A percentile compares a stretch with the other conserved stretches of the same genome.
Conservation (phyloP, 1,140 invertebrate genomes). For the Ganaspis sp. region DNA sequence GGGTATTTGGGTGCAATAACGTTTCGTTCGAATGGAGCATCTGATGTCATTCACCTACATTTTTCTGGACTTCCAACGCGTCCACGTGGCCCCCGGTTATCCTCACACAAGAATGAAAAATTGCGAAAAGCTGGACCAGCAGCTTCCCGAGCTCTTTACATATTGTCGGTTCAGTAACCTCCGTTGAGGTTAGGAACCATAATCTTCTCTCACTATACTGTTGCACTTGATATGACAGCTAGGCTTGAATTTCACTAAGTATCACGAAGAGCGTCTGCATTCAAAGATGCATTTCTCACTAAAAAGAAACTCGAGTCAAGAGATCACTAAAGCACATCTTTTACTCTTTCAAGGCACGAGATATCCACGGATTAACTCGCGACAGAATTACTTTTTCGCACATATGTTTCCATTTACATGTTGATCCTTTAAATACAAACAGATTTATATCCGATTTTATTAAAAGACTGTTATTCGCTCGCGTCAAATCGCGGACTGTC, state of each 20-base stretch:
- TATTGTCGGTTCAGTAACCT: not conserved
- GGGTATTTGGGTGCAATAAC: constrained; percentile 19
- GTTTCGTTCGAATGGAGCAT: not conserved
- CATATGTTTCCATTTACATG: constrained; percentile 15
- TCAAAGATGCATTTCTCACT: not conserved
- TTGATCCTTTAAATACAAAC: constrained; percentile 6
- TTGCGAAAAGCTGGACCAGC: constrained; percentile 35
- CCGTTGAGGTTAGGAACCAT: constrained; percentile 10
- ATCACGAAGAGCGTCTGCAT: not conserved
- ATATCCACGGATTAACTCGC: not conserved
- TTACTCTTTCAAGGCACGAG: not conserved
- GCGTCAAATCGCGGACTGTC: constrained; percentile 11
- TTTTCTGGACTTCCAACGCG: constrained; percentile 65
- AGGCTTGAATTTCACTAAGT: not conserved
- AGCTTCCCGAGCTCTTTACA: constrained; percentile 32
- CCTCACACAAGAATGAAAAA: constrained; percentile 34
- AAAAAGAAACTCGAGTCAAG: not conserved
- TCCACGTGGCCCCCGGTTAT: constrained; percentile 68
- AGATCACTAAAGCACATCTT: not conserved
- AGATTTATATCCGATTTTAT: not conserved
- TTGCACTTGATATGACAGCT: not conserved
- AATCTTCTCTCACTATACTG: not conserved
- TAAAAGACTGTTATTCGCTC: not conserved
- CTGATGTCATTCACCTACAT: constrained; percentile 57
- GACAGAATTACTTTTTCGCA: not conserved